Conservation (phyloP, 2,113 vertebrate species). For the Centrocercus urophasianus region DNA sequence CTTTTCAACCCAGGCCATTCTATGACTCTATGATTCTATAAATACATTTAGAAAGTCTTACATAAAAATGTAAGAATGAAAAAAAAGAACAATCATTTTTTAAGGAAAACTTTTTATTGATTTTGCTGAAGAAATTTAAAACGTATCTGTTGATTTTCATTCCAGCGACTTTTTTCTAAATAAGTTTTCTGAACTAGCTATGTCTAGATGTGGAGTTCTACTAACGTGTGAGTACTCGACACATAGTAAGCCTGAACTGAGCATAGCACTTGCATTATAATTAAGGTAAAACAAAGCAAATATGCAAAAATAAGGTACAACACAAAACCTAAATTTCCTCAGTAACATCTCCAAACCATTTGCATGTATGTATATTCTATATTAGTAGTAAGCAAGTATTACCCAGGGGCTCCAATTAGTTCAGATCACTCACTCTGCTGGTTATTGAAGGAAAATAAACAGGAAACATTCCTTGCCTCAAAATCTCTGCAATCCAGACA, state of each 20-base stretch:
- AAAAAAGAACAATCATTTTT: not conserved
- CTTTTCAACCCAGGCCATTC: too few species aligned
- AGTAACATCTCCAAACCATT: not conserved
- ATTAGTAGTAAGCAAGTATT: not conserved
- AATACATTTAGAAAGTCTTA: not conserved
- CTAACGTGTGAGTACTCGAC: not conserved
- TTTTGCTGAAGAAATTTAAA: not conserved
- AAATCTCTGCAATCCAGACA: not conserved
- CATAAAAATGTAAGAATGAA: not conserved
- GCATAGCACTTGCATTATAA: not conserved
- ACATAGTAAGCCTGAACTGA: not conserved
- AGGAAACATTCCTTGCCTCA: not conserved
- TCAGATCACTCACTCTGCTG: not conserved
- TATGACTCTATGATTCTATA: not conserved
- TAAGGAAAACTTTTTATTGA: not conserved
- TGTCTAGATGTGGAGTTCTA: not conserved
- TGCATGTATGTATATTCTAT: not conserved
- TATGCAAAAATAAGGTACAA: not conserved
- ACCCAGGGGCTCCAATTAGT: not conserved
- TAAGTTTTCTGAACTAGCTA: not conserved
- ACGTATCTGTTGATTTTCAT: rapidly evolving
- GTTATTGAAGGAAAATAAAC: not conserved
- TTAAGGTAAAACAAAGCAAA: not conserved
- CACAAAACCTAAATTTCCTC: not conserved
- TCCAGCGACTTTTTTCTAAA: not conserved